These are phyloP conservation scores for Ormyrus pomaceus DNA, from an alignment of 2,888 invertebrate genomes.

Conservation along the genomic window DNA sequence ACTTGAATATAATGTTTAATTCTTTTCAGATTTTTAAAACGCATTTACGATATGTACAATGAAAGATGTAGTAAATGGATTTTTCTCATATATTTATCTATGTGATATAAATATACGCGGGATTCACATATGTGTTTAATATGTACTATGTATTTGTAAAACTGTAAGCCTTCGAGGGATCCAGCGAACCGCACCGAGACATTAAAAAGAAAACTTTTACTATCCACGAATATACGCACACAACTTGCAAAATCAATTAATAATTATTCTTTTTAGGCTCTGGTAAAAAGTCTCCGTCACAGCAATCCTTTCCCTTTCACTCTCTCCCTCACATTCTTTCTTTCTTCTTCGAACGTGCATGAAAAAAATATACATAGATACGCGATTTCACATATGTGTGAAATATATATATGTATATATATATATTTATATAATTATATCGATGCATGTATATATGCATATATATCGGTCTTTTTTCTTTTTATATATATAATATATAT, in stretches of 20 bases:
- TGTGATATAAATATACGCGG: slow-evolving; percentile 54
- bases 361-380: slow-evolving; percentile 57
- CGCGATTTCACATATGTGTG: slow-evolving; percentile 42
- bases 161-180: slow-evolving; percentile 50
- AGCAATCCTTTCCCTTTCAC: slow-evolving; percentile 22
- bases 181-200: slow-evolving; percentile 45
- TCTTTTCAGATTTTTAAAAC: slow-evolving; percentile 62
- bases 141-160: slow-evolving; percentile 49
- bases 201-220: slow-evolving; percentile 41
- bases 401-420: slow-evolving; percentile 55
- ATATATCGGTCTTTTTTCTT: slow-evolving; percentile 52
- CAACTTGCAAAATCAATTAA: slow-evolving; percentile 17
- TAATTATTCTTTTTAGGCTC: slow-evolving; percentile 52
- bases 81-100: slow-evolving; percentile 38
- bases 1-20: slow-evolving; percentile 52
- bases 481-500: slow-evolving; percentile 54
- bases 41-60: slow-evolving; percentile 74
- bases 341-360: slow-evolving; percentile 48
- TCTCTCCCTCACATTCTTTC: slow-evolving; percentile 19
- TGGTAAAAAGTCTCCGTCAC: slow-evolving; percentile 52
- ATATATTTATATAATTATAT: slow-evolving; percentile 58
- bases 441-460: slow-evolving; percentile 45
- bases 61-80: slow-evolving; percentile 66
- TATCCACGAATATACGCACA: slow-evolving; percentile 32
- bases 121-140: slow-evolving; percentile 48